Conservation (phyloP, 2,888 invertebrate genomes). For the Heliothis peltigera region DNA sequence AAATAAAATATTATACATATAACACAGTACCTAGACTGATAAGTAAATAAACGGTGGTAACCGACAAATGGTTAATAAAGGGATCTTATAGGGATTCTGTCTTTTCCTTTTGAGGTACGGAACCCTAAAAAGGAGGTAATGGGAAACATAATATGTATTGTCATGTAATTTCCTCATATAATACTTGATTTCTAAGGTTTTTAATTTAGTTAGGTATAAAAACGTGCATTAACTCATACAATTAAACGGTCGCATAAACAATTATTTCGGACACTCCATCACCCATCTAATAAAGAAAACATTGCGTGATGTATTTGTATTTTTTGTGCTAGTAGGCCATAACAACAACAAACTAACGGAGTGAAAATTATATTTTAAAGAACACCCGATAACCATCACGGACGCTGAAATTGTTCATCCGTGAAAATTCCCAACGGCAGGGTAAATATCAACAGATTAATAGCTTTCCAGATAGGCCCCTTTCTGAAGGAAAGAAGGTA, state of each 20-base stretch:
- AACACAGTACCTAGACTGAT: too few species aligned
- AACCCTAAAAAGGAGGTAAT: too few species aligned
- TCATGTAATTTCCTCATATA: too few species aligned
- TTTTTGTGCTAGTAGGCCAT: conserved; percentile 2
- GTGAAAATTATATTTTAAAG: conserved; percentile 1
- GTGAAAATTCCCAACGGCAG: conserved; percentile 33
- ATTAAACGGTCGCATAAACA: conserved; percentile 10
- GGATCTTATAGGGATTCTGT: too few species aligned
- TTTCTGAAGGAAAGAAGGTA: conserved; percentile 27
- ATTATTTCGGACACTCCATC: background rate
- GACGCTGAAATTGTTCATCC: conserved; percentile 24
- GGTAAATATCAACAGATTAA: conserved; percentile 38
- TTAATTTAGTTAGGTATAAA: background rate
- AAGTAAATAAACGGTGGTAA: too few species aligned
- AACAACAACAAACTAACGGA: conserved; percentile 8
- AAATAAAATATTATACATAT: too few species aligned
- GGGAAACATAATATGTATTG: too few species aligned
- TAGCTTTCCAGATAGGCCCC: conserved; percentile 24
- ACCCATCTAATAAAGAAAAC: conserved; percentile 4
- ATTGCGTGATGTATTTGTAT: conserved; percentile 28
- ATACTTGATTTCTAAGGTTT: too few species aligned
- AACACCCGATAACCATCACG: background rate
- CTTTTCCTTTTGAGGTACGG: too few species aligned
- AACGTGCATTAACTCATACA: background rate
- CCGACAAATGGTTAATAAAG: too few species aligned